phyloP scores from a whole-genome alignment of 2,113 vertebrate genomes.

The Salminus brasiliensis region DNA sequence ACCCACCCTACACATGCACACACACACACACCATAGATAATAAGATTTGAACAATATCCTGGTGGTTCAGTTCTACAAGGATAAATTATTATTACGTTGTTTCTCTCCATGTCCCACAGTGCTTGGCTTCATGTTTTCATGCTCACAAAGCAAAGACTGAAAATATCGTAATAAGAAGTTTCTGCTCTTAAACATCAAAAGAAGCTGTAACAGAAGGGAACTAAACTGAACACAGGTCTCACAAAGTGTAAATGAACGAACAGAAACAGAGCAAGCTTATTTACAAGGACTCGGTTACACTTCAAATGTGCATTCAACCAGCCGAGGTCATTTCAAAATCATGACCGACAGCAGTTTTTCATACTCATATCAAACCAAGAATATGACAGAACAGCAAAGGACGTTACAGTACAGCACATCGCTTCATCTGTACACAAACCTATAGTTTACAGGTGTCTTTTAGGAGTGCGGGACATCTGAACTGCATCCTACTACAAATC shows the following conservation, averaged over 20 bases:
- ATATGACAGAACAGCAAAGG: constrained; percentile 33
- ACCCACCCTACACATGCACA: too few species aligned
- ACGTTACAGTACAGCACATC: constrained; percentile 36
- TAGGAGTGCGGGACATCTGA: constrained; percentile 21
- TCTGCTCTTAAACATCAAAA: constrained; percentile 26
- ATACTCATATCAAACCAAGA: constrained; percentile 28
- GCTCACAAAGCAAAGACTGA: constrained; percentile 35
- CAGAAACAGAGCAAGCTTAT: constrained; percentile 39
- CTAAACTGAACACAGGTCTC: background rate
- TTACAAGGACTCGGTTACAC: constrained; percentile 10
- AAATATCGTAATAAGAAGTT: constrained; percentile 14
- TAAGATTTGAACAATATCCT: background rate
- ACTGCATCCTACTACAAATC: constrained; percentile 28
- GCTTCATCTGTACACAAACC: constrained; percentile 36
- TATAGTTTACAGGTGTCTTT: constrained; percentile 33
- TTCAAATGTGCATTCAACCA: constrained; percentile 2
- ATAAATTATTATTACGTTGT: constrained; percentile 5
- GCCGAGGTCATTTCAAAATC: background rate
- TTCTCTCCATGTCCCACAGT: constrained; percentile 12
- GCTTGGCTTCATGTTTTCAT: constrained; percentile 39
- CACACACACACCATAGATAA: background rate
- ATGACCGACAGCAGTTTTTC: constrained; percentile 34
- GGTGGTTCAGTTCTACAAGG: background rate
- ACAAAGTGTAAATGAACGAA: constrained; percentile 5
- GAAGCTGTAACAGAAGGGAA: constrained; percentile 15